Base-by-base conservation (phyloP, 2,888 invertebrate species). In the Argyresthia albistria region DNA sequence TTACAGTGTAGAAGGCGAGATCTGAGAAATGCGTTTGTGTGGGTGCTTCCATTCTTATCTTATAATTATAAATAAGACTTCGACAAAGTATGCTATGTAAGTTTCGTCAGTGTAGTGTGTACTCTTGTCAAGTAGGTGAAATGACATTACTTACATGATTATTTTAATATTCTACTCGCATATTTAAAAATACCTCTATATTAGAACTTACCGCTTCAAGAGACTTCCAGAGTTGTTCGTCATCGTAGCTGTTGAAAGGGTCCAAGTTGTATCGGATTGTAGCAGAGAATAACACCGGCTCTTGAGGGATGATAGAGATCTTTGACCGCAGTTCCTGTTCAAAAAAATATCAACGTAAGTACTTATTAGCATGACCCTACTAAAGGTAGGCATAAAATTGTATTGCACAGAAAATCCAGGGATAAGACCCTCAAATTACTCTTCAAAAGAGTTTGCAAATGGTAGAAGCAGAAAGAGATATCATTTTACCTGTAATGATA, bases 231-330 rank as follows among this genome's bases (percentile, higher is more conserved):
- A 95, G 70, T 37, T 89, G 78, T 7, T 90, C 89, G 62, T 95
- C 95, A 0, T 89, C 86, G 63, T 91, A 92, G 64, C 91, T 90
- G 59, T 91, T 89, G 71, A 93, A 93, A 0, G 94, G 94, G 75
- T 94, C 94, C 61, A 94, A 79, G 70, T 94, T 94, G 67, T 91
- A 90, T 48, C 94, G 78, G 55, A 94, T 80, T 1, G 93, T 91
- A 14, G 93, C 93, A 8, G 92, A 92, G 70, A 95, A 93, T 35
- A 93, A 70, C 1, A 93, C 91, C 8, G 93, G 93, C 61, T 93
- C 93, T 82, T 93, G 93, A n/a, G 93, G 93, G 58, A 93, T 93
- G 56, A 93, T 93, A 12, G 93, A 91, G 61, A 93, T 90, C 61
- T 89, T 90, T 35, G 88, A 89, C 15, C 93, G 76, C 39, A 93